phyloP scores from a whole-genome alignment of 37 sponge, comb jelly and placozoan species.

The Chondrosia reniformis region DNA sequence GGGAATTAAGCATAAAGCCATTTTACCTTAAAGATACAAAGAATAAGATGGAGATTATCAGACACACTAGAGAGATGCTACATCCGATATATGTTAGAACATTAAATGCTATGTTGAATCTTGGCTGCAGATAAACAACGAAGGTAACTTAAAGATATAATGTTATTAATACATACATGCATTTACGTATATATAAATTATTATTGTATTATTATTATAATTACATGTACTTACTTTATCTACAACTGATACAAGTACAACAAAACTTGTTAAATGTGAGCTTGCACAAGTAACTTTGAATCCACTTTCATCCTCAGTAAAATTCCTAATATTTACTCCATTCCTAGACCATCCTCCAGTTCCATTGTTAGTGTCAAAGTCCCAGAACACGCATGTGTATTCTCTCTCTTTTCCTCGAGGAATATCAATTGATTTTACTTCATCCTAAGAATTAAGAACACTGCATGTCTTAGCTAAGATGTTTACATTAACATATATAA shows the following conservation, averaged over 20 bases:
- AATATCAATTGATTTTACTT: too few species aligned
- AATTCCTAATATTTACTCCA: neutral
- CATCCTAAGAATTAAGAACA: too few species aligned
- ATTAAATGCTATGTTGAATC: neutral
- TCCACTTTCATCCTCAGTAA: neutral
- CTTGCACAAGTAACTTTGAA: neutral
- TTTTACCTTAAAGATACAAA: neutral
- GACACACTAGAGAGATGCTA: neutral
- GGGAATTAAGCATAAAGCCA: neutral
- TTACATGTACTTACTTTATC: neutral
- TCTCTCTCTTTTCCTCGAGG: neutral
- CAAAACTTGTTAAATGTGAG: slow-evolving; percentile 2
- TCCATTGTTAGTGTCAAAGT: neutral
- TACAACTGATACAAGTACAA: neutral
- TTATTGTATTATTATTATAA: neutral
- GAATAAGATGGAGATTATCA: slow-evolving; percentile 7
- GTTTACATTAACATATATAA: too few species aligned
- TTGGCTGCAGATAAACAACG: neutral
- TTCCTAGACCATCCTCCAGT: slow-evolving; percentile 9
- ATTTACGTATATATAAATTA: neutral
- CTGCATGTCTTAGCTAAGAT: too few species aligned
- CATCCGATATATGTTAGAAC: neutral
- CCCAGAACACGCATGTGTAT: neutral
- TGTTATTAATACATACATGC: neutral
- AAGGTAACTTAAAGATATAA: neutral